These are phyloP conservation scores for Papilio elwesi DNA, from an alignment of 2,888 invertebrate genomes.

Conservation along the genomic window DNA sequence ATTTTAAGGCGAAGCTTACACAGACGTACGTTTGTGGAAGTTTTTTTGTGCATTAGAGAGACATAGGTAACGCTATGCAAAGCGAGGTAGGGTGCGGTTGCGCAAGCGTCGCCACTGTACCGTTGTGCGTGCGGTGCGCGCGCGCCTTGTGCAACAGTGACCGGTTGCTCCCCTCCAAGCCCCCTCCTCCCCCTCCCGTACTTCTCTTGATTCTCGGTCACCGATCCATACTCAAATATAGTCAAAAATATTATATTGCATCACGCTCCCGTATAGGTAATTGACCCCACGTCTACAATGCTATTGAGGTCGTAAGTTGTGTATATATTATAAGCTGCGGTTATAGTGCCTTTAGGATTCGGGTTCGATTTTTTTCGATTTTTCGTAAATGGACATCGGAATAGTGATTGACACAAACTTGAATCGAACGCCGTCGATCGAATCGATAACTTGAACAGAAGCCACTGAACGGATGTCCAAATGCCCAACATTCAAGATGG, in stretches of 20 bases:
- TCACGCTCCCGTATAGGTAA: slow-evolving; percentile 33
- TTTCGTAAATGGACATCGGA: too few species aligned
- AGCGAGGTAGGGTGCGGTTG: slow-evolving; percentile 22
- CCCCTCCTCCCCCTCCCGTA: neutral
- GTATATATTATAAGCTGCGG: neutral
- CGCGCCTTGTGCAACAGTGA: slow-evolving; percentile 23
- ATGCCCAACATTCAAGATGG: too few species aligned
- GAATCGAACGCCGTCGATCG: too few species aligned
- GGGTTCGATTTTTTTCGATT: too few species aligned
- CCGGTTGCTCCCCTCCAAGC: slow-evolving; percentile 15
- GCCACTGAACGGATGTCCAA: too few species aligned
- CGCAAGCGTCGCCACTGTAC: slow-evolving; percentile 17
- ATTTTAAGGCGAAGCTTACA: neutral
- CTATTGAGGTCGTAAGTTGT: neutral
- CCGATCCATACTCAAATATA: slow-evolving; percentile 26
- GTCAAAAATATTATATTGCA: slow-evolving; percentile 36
- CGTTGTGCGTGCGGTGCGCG: slow-evolving; percentile 26
- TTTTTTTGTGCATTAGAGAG: slow-evolving; percentile 30
- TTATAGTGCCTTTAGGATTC: neutral
- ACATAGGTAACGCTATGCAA: slow-evolving; percentile 29
- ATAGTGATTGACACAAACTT: too few species aligned
- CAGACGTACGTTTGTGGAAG: slow-evolving; percentile 14
- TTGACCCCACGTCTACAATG: slow-evolving; percentile 21
- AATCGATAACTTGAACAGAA: too few species aligned
- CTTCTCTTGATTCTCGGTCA: neutral